Percentiles rank a stretch among this genome's conserved stretches.
phyloP scores from a whole-genome alignment of 2,113 vertebrate species.

The Astur gentilis region DNA sequence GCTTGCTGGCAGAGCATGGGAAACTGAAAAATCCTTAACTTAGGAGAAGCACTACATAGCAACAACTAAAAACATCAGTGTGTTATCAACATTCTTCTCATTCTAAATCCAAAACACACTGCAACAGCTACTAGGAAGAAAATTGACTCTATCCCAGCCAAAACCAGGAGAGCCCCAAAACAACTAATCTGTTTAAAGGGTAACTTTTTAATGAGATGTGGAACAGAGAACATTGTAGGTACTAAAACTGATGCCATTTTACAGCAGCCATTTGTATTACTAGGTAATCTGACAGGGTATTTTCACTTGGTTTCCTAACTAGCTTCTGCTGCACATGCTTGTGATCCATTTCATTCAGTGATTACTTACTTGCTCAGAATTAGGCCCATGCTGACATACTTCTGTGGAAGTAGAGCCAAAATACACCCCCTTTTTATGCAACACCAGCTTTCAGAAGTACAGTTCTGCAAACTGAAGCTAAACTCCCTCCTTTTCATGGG shows the following conservation, averaged over 20 bases:
- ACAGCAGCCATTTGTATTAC: not conserved
- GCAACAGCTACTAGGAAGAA: too few relatives aligned
- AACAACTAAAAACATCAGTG: too few relatives aligned
- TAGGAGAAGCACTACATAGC: too few relatives aligned
- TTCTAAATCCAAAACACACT: too few relatives aligned
- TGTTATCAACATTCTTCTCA: too few relatives aligned
- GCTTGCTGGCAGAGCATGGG: too few relatives aligned
- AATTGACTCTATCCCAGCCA: too few relatives aligned
- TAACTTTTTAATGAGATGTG: not conserved
- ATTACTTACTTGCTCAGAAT: not conserved
- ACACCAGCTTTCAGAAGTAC: not conserved
- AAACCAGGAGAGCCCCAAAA: not conserved
- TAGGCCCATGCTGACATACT: not conserved
- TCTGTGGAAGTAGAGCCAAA: not conserved
- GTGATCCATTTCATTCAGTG: too few relatives aligned
- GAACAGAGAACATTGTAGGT: not conserved
- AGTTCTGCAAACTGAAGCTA: not conserved
- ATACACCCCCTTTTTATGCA: not conserved
- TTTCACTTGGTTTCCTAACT: not conserved
- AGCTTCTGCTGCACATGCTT: rapidly evolving
- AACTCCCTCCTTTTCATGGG: not conserved
- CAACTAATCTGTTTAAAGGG: not conserved
- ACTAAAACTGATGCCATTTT: not conserved
- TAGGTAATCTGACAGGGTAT: not conserved
- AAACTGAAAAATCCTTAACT: too few relatives aligned